Evolutionary conservation across 2,113 vertebrate genomes (phyloP).

Genomic region (Phylloscopus trochilus): DNA sequence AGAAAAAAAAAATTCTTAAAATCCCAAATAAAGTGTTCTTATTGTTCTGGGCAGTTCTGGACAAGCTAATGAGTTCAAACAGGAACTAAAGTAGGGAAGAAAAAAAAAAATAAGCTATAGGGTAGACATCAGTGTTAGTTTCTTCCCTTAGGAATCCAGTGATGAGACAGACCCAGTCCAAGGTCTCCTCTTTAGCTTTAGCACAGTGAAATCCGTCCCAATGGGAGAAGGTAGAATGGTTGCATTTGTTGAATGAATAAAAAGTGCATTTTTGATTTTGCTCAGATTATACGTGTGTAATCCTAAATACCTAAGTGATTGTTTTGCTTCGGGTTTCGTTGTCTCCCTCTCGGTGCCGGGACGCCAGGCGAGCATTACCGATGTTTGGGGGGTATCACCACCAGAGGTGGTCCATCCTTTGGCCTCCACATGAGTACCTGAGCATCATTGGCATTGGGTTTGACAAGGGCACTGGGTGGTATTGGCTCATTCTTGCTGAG

Average conservation of each 20-base stretch:
- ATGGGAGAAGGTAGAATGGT: conserved; percentile 87
- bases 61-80: conserved; percentile 36
- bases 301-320: conserved; percentile 38
- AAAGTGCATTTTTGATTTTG: conserved; percentile 51
- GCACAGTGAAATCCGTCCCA: conserved; percentile 90
- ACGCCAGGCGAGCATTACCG: conserved; percentile 58
- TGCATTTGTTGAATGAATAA: conserved; percentile 77
- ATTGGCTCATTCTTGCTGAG: conserved; percentile 91
- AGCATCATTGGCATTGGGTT: conserved; percentile 98
- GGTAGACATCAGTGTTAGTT: conserved; percentile 4
- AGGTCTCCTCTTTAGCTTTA: conserved; percentile 62
- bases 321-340: background rate
- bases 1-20: background rate
- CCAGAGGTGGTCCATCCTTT: conserved; percentile 81
- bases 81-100: conserved; percentile 31
- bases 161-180: conserved; percentile 9
- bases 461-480: conserved; percentile 89
- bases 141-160: conserved; percentile 50
- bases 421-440: conserved; percentile 99
- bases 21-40: conserved; percentile 34
- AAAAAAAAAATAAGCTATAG: background rate
- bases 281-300: background rate
- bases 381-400: conserved; percentile 94
- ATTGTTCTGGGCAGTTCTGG: conserved; percentile 17
- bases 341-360: conserved; percentile 18